Evolutionary conservation across 2,113 vertebrate genomes (phyloP).

Genomic region (Oryzias celebensis): DNA sequence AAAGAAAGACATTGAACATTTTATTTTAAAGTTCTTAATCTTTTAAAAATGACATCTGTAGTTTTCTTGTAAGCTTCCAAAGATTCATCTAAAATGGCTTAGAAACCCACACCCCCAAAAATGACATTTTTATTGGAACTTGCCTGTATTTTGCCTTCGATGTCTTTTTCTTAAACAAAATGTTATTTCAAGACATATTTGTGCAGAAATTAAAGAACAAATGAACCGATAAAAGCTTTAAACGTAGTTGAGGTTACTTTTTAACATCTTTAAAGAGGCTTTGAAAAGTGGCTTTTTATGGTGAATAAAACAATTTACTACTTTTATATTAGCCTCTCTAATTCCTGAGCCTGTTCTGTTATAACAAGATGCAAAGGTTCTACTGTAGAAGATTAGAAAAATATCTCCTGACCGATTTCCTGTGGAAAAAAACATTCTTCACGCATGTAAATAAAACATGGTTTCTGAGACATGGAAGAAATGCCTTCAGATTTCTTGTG

Average conservation of each 20-base stretch:
- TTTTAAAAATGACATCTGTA: too few relatives aligned
- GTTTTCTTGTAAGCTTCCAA: too few relatives aligned
- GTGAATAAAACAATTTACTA: too few relatives aligned
- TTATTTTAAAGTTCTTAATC: too few relatives aligned
- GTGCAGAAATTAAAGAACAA: background rate
- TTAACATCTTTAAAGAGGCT: background rate
- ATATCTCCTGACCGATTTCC: constrained; percentile 5
- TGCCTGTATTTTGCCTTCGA: too few relatives aligned
- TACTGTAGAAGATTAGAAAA: constrained; percentile 13
- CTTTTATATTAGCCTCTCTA: background rate
- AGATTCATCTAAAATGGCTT: too few relatives aligned
- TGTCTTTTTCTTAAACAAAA: too few relatives aligned
- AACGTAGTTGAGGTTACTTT: background rate
- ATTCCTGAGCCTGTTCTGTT: constrained; percentile 21
- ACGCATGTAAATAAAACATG: too few relatives aligned
- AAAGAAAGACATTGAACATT: too few relatives aligned
- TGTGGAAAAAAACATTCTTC: constrained; percentile 10
- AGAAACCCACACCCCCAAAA: too few relatives aligned
- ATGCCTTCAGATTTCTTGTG: constrained; percentile 19
- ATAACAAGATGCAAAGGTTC: background rate
- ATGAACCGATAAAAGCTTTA: background rate
- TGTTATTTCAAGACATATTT: background rate
- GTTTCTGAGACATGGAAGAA: constrained; percentile 7
- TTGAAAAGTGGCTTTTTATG: too few relatives aligned
- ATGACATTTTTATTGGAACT: too few relatives aligned